These are phyloP conservation scores for Cataglyphis altisquamis DNA, from an alignment of 2,888 invertebrate genomes.

Conservation along the genomic window DNA sequence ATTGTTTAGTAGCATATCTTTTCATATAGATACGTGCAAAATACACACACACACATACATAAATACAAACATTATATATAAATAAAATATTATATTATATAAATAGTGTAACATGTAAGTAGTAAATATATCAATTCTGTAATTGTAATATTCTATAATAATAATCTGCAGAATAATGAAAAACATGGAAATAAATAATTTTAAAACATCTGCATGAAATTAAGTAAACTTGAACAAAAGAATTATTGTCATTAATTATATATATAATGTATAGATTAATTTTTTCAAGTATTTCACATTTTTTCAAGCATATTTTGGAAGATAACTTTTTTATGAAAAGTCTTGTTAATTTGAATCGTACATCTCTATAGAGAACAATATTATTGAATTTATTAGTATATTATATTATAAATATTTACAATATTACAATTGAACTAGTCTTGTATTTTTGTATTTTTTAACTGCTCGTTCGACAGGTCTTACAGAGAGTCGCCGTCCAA, in stretches of 20 bases:
- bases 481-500: slow-evolving; percentile 93
- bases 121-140: slow-evolving; percentile 72
- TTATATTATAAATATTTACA: slow-evolving; percentile 5
- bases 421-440: slow-evolving; percentile 88
- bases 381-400: slow-evolving; percentile 2
- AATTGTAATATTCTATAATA: slow-evolving; percentile 68
- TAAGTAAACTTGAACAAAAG: slow-evolving; percentile 36
- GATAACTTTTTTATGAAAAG: slow-evolving; percentile 14
- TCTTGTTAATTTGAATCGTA: not conserved
- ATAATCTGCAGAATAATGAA: slow-evolving; percentile 67
- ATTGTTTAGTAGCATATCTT: slow-evolving; percentile 75
- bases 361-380: not conserved
- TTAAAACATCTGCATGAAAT: slow-evolving; percentile 49
- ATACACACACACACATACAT: slow-evolving; percentile 77
- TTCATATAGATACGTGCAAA: slow-evolving; percentile 65
- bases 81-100: slow-evolving; percentile 77
- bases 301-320: not conserved
- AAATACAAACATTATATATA: slow-evolving; percentile 75
- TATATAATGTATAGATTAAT: not conserved
- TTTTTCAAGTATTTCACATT: not conserved
- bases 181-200: slow-evolving; percentile 73
- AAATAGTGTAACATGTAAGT: slow-evolving; percentile 81
- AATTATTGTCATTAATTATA: not conserved
- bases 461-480: slow-evolving; percentile 93
- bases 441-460: slow-evolving; percentile 92